These are phyloP conservation scores for Leptobrachium ailaonicum DNA, from an alignment of 2,113 vertebrate species.

Conservation along the genomic window DNA sequence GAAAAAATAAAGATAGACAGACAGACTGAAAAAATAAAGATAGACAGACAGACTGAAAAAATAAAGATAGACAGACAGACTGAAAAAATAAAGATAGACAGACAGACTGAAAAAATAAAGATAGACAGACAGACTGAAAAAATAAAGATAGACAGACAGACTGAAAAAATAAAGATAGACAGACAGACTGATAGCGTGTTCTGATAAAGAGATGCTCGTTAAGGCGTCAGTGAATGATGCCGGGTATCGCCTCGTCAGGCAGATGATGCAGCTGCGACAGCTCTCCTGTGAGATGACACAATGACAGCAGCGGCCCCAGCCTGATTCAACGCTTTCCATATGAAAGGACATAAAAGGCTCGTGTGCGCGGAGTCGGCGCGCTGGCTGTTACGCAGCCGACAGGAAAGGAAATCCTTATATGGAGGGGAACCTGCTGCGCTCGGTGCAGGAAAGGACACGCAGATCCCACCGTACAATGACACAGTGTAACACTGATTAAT, in stretches of 20 bases:
- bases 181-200: neutral
- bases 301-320: conserved; percentile 13
- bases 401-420: conserved; percentile 31
- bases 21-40: no score
- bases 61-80: no score
- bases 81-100: no score
- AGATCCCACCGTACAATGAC: neutral
- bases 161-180: no score
- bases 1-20: no score
- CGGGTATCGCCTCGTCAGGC: neutral
- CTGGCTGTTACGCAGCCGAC: neutral
- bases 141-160: no score
- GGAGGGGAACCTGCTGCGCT: neutral
- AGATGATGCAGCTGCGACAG: conserved; percentile 9
- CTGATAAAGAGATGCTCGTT: neutral
- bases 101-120: no score
- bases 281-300: conserved; percentile 1
- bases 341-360: conserved; percentile 27
- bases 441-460: neutral
- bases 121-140: no score
- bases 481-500: no score
- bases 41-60: no score
- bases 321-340: neutral
- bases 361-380: neutral
- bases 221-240: neutral